Percentiles rank a stretch among this genome's conserved stretches.
Evolutionary conservation across 2,888 invertebrate genomes (phyloP).

Genomic region (Leucozona laternaria): DNA sequence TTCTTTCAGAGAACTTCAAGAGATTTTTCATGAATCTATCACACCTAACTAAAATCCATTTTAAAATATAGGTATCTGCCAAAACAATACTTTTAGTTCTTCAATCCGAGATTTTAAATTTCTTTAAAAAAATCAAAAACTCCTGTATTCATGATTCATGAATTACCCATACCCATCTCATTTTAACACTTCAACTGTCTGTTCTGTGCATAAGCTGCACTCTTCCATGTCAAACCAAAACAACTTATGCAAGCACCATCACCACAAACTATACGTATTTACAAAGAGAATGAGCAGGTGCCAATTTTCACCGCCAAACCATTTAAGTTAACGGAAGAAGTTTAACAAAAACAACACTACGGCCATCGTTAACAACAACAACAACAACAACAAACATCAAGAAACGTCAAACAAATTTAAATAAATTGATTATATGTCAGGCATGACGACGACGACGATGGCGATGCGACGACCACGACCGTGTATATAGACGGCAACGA

Average conservation of each 20-base stretch:
- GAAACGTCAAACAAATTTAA: slow-evolving; percentile 70
- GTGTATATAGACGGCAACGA: slow-evolving; percentile 11
- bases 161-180: neutral
- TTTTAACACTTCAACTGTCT: slow-evolving; percentile 19
- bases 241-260: slow-evolving; percentile 3
- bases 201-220: neutral
- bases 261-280: neutral
- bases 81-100: too few species aligned
- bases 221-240: slow-evolving; percentile 13
- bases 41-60: too few species aligned
- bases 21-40: too few species aligned
- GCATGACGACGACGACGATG: slow-evolving; percentile 48
- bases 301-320: slow-evolving; percentile 55
- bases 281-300: slow-evolving; percentile 52
- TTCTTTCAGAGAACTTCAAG: too few species aligned
- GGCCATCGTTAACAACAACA: slow-evolving; percentile 34
- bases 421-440: slow-evolving; percentile 75
- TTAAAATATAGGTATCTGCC: too few species aligned
- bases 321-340: slow-evolving; percentile 60
- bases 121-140: too few species aligned
- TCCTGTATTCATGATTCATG: neutral
- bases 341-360: slow-evolving; percentile 52
- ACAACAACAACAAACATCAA: slow-evolving; percentile 46
- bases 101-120: too few species aligned
- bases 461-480: neutral